phyloP scores from a whole-genome alignment of 2,888 invertebrate species.

The Morpho achilles region DNA sequence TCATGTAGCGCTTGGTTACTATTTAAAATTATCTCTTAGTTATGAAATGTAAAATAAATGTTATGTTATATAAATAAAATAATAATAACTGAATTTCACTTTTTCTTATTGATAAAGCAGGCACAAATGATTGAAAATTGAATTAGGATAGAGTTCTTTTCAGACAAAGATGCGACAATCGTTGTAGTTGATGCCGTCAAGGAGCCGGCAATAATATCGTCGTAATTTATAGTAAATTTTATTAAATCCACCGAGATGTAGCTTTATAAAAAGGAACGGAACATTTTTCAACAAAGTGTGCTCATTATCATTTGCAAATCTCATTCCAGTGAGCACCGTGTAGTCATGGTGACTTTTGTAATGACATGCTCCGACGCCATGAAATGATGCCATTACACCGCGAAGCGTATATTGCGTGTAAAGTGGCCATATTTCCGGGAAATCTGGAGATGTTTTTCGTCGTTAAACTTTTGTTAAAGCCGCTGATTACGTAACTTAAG shows the following conservation, averaged over 20 bases:
- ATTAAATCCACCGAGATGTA: slow-evolving; percentile 19
- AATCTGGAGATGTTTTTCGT: slow-evolving; percentile 2
- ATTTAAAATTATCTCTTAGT: too few relatives aligned
- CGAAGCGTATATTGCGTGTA: slow-evolving; percentile 53
- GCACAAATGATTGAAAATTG: too few relatives aligned
- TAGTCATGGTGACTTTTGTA: slow-evolving; percentile 64
- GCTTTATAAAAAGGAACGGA: slow-evolving; percentile 31
- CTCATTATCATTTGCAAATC: slow-evolving; percentile 52
- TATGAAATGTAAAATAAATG: too few relatives aligned
- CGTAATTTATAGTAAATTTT: slow-evolving; percentile 12
- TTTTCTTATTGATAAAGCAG: too few relatives aligned
- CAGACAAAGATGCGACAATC: not conserved
- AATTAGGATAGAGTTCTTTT: too few relatives aligned
- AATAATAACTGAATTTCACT: too few relatives aligned
- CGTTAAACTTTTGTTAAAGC: not conserved
- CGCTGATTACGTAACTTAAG: too few relatives aligned
- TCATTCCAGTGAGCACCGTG: slow-evolving; percentile 48
- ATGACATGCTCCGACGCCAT: slow-evolving; percentile 53
- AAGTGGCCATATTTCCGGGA: slow-evolving; percentile 8
- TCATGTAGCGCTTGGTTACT: too few relatives aligned
- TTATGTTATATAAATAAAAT: too few relatives aligned
- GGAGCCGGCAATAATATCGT: slow-evolving; percentile 6
- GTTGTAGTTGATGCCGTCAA: slow-evolving; percentile 1
- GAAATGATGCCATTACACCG: slow-evolving; percentile 64
- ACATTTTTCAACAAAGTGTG: slow-evolving; percentile 42